Percentiles rank a stretch among this genome's conserved stretches.
Evolutionary conservation across 1,140 invertebrate genomes (phyloP).

Genomic region (Polypedilum pembai): DNA sequence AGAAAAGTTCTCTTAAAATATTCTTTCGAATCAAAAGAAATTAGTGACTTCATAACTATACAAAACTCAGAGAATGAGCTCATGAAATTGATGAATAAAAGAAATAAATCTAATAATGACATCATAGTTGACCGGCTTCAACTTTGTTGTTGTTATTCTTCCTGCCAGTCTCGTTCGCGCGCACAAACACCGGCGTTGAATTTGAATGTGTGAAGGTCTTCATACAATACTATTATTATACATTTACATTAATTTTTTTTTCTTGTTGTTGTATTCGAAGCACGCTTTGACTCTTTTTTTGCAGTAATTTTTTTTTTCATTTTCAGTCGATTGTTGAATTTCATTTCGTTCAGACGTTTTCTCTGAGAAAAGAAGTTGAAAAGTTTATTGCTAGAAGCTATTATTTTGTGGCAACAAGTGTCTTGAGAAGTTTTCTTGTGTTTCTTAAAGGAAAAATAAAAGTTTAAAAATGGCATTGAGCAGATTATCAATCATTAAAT

Average conservation of each 20-base stretch:
- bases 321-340: background rate
- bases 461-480: constrained; percentile 1
- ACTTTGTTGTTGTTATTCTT: too few species aligned
- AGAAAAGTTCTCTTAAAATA: too few species aligned
- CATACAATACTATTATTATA: background rate
- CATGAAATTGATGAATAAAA: too few species aligned
- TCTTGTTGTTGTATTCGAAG: background rate
- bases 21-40: too few species aligned
- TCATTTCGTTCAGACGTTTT: constrained; percentile 9
- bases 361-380: background rate
- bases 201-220: too few species aligned
- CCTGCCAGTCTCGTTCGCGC: too few species aligned
- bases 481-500: constrained; percentile 25
- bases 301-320: background rate
- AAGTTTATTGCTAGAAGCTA: background rate
- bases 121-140: too few species aligned
- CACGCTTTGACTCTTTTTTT: constrained; percentile 7
- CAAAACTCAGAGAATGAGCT: too few species aligned
- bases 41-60: too few species aligned
- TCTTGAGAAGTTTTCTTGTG: background rate
- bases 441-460: background rate
- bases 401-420: background rate
- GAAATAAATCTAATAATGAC: too few species aligned
- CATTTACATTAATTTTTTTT: too few species aligned
- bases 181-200: too few species aligned